Conservation (phyloP, 2,113 vertebrate genomes). For the Catharus fuscescens region DNA sequence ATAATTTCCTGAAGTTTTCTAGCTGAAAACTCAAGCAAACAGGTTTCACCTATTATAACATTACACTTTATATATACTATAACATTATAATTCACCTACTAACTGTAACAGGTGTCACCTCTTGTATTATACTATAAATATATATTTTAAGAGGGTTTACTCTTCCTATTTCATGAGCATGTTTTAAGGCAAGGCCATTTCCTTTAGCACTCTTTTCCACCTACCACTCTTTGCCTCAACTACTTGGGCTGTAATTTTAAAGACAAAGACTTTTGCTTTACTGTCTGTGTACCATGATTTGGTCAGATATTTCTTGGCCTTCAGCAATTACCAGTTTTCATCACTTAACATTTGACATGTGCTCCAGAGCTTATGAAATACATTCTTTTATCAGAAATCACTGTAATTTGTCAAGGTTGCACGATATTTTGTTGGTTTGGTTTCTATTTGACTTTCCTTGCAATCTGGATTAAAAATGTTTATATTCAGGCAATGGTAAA, state of each 20-base stretch:
- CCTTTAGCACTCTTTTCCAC: background rate
- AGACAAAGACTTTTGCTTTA: background rate
- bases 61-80: background rate
- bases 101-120: background rate
- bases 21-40: background rate
- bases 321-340: background rate
- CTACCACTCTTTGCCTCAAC: background rate
- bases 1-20: background rate
- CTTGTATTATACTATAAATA: background rate
- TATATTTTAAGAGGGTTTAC: background rate
- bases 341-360: background rate
- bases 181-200: background rate
- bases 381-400: background rate
- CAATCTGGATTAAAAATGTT: background rate
- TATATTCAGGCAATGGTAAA: background rate
- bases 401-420: background rate
- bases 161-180: background rate
- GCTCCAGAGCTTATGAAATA: background rate
- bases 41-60: background rate
- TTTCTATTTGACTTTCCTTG: conserved; percentile 10
- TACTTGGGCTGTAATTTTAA: background rate
- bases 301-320: background rate
- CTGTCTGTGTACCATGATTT: background rate
- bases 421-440: background rate
- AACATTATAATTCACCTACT: background rate